A percentile compares a stretch with the other conserved stretches of the same genome.
Conservation (phyloP, 2,113 vertebrate species). For the Crotophaga sulcirostris region DNA sequence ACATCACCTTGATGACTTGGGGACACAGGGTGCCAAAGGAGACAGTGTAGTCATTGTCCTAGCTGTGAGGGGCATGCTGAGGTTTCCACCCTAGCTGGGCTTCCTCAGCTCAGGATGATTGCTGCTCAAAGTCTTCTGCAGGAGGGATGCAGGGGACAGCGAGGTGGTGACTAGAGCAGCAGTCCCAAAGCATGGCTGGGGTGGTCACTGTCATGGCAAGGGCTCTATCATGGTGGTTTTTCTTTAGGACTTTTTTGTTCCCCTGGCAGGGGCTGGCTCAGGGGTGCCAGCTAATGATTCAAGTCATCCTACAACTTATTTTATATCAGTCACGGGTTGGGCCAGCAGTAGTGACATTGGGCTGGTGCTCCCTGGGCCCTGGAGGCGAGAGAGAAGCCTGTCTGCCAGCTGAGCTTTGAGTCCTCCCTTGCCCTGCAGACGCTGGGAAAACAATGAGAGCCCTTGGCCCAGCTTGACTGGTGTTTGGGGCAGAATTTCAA, state of each 20-base stretch:
- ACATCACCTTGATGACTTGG: background rate
- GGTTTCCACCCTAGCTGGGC: background rate
- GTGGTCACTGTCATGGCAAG: background rate
- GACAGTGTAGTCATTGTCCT: background rate
- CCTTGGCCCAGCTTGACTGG: rapidly evolving
- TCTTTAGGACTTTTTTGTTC: background rate
- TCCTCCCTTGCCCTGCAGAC: background rate
- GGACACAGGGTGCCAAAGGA: rapidly evolving
- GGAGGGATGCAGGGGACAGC: background rate
- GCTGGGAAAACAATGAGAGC: background rate
- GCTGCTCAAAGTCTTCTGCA: background rate
- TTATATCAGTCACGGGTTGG: background rate
- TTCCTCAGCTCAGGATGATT: background rate
- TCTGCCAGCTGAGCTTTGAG: background rate
- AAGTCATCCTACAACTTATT: background rate
- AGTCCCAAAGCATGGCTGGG: background rate
- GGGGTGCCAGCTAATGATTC: background rate
- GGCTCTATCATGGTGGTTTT: background rate
- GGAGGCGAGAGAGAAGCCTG: background rate
- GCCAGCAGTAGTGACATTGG: background rate
- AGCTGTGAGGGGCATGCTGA: background rate
- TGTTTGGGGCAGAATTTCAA: background rate
- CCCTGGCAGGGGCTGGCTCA: background rate
- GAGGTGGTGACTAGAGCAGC: background rate
- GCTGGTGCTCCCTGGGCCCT: background rate